Evolutionary conservation across 2,113 vertebrate species (phyloP).

Genomic region (Scartelaos histophorus): DNA sequence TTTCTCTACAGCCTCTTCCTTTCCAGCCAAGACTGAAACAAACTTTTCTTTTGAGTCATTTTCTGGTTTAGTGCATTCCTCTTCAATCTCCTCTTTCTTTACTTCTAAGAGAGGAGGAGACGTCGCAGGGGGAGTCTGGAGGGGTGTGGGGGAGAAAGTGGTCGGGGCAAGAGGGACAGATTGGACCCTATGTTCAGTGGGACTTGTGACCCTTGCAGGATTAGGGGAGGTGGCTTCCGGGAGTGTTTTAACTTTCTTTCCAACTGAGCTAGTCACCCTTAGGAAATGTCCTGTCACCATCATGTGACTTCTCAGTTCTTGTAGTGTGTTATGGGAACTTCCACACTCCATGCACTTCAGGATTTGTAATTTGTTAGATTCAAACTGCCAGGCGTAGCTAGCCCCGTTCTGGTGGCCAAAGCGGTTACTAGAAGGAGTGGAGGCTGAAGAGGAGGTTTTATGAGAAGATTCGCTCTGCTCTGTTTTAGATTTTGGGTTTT

Average conservation of each 20-base stretch:
- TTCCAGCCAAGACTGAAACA: conserved; percentile 55
- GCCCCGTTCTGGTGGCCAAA: conserved; percentile 92
- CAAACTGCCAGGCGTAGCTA: conserved; percentile 92
- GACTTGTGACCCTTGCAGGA: conserved; percentile 67
- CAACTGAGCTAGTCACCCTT: conserved; percentile 88
- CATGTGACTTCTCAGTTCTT: conserved; percentile 96
- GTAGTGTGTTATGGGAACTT: conserved; percentile 91
- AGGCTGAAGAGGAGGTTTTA: conserved; percentile 85
- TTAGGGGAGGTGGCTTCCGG: conserved; percentile 81
- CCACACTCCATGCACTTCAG: conserved; percentile 98
- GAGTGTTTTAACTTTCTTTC: conserved; percentile 89
- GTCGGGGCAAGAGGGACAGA: conserved; percentile 90
- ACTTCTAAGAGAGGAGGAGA: conserved; percentile 84
- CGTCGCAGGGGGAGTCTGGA: conserved; percentile 62
- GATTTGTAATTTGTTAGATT: conserved; percentile 94
- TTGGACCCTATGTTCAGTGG: conserved; percentile 87
- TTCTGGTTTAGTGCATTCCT: conserved; percentile 75
- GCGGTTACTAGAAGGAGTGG: conserved; percentile 84
- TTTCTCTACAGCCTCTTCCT: conserved; percentile 73
- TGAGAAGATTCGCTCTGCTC: conserved; percentile 81
- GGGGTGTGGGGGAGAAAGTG: conserved; percentile 83
- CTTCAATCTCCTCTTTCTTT: conserved; percentile 90
- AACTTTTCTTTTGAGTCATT: conserved; percentile 77
- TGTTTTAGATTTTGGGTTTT: conserved; percentile 81
- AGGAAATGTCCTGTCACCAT: conserved; percentile 98